Conservation (phyloP, 2,888 invertebrate genomes). For the Meiosimyza platycephala region DNA sequence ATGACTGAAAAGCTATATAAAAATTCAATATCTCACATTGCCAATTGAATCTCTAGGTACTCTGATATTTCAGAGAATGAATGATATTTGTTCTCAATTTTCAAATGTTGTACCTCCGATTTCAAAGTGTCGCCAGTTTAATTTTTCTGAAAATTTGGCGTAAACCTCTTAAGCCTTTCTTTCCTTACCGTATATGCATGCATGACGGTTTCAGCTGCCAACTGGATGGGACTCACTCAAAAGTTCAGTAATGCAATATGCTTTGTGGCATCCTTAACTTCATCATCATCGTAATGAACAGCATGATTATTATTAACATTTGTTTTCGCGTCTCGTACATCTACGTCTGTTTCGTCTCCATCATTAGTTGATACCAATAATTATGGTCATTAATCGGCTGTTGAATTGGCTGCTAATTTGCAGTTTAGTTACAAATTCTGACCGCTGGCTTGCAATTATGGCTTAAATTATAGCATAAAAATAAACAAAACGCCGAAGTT, state of each 20-base stretch:
- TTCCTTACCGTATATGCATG: not conserved
- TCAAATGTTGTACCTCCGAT: too few relatives aligned
- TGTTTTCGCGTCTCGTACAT: not conserved
- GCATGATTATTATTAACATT: constrained; percentile 8
- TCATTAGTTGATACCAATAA: constrained; percentile 63
- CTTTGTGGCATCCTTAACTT: constrained; percentile 3
- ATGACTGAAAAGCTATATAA: too few relatives aligned
- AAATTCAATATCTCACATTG: too few relatives aligned
- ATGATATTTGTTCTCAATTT: too few relatives aligned
- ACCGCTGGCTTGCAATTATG: constrained; percentile 72
- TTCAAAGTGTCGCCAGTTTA: too few relatives aligned
- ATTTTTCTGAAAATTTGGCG: too few relatives aligned
- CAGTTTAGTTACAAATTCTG: constrained; percentile 75
- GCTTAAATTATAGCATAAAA: constrained; percentile 68
- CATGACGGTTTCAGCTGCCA: constrained; percentile 7
- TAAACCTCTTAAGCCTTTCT: not conserved
- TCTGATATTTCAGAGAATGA: too few relatives aligned
- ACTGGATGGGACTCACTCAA: constrained; percentile 13
- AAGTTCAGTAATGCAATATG: not conserved
- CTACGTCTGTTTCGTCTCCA: constrained; percentile 39
- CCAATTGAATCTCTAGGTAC: too few relatives aligned
- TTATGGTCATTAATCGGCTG: constrained; percentile 71
- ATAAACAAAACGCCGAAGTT: constrained; percentile 66
- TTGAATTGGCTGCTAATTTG: constrained; percentile 74
- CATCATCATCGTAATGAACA: constrained; percentile 34